Evolutionary conservation across 2,888 invertebrate species (phyloP).

Genomic region (Micoletzkya japonica): DNA sequence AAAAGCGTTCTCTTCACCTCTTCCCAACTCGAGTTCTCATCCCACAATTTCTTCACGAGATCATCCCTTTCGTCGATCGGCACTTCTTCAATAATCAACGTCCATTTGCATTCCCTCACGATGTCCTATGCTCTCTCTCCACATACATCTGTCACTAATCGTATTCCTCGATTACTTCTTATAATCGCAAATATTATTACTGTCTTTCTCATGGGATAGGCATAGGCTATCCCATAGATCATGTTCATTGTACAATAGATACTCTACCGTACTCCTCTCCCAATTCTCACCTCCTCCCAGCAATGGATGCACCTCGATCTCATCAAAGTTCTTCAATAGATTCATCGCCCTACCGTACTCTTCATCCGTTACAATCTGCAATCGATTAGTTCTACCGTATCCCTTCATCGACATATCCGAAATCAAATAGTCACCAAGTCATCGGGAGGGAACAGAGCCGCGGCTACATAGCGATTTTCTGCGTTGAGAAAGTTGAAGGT

Average conservation of each 20-base stretch:
- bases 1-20: constrained; percentile 8
- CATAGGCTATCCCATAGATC: too few species aligned
- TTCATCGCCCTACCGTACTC: constrained; percentile 52
- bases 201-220: neutral
- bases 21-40: constrained; percentile 34
- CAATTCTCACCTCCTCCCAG: constrained; percentile 37
- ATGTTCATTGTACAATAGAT: too few species aligned
- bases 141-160: too few species aligned
- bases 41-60: constrained; percentile 45
- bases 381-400: neutral
- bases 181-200: neutral
- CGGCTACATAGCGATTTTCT: constrained; percentile 76
- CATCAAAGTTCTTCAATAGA: constrained; percentile 49
- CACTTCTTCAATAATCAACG: too few species aligned
- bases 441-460: constrained; percentile 69
- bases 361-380: constrained; percentile 43
- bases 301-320: constrained; percentile 46
- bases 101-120: too few species aligned
- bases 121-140: too few species aligned
- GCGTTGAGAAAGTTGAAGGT: constrained; percentile 88
- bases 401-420: neutral
- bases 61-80: constrained; percentile 36
- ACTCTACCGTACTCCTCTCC: too few species aligned
- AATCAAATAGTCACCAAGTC: constrained; percentile 38
- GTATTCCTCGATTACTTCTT: neutral